These are phyloP conservation scores for Idris sp. DNA, from an alignment of 1,140 invertebrate genomes.

Conservation along the genomic window DNA sequence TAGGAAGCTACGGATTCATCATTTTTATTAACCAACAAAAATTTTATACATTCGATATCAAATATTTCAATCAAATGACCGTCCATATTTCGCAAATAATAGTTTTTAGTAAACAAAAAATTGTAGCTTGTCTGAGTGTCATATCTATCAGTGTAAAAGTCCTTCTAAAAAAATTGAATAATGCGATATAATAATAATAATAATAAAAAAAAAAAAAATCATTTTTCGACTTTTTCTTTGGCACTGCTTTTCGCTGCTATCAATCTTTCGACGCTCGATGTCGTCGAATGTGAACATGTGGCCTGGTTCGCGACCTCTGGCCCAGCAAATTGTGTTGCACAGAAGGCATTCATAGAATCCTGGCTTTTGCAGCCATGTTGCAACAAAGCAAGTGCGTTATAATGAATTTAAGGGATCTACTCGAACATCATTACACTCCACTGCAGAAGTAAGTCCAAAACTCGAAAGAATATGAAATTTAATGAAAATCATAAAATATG, in stretches of 20 bases:
- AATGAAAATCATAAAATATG: too few relatives aligned
- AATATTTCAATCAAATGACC: slow-evolving; percentile 33
- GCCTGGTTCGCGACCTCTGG: slow-evolving; percentile 33
- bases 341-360: slow-evolving; percentile 17
- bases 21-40: too few relatives aligned
- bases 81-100: slow-evolving; percentile 15
- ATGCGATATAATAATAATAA: slow-evolving; percentile 4
- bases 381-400: slow-evolving; percentile 15
- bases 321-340: slow-evolving; percentile 34
- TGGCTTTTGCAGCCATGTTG: background rate
- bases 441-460: too few relatives aligned
- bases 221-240: slow-evolving; percentile 45
- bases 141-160: slow-evolving; percentile 16
- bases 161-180: slow-evolving; percentile 2
- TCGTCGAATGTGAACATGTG: slow-evolving; percentile 22
- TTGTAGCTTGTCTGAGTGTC: background rate
- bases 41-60: background rate
- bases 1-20: too few relatives aligned
- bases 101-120: slow-evolving; percentile 1
- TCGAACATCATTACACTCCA: too few relatives aligned
- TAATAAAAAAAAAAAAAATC: slow-evolving; percentile 40
- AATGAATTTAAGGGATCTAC: too few relatives aligned
- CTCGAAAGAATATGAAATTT: too few relatives aligned
- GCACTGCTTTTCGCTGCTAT: slow-evolving; percentile 22
- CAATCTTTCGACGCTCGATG: slow-evolving; percentile 50